phyloP scores from a whole-genome alignment of 2,797 vertebrate genomes.

The Poecilia gillii region DNA sequence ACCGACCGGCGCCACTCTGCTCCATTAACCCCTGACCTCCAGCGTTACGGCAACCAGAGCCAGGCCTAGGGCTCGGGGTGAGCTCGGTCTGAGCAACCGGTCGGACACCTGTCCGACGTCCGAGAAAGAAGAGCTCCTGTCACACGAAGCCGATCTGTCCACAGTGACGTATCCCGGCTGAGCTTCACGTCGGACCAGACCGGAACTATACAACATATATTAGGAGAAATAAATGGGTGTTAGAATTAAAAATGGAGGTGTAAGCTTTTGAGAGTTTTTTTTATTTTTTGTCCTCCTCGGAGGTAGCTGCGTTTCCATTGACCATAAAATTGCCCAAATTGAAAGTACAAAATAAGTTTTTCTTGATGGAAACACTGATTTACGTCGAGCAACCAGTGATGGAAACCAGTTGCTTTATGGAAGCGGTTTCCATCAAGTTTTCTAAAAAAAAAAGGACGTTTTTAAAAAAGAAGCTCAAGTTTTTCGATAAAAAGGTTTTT shows the following conservation, averaged over 20 bases:
- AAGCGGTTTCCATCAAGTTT: no score
- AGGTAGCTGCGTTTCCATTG: neutral
- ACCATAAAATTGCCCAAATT: no score
- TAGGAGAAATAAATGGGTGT: neutral
- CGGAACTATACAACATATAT: neutral
- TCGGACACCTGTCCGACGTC: constrained; percentile 76
- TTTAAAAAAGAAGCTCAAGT: no score
- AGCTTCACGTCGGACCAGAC: constrained; percentile 6
- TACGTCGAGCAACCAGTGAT: no score
- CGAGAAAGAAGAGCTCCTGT: constrained; percentile 43
- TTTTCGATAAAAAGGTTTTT: no score
- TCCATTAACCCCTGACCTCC: constrained; percentile 86
- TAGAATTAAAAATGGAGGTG: neutral
- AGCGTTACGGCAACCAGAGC: constrained; percentile 68
- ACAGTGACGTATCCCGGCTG: constrained; percentile 39
- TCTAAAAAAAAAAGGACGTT: no score
- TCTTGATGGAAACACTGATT: no score
- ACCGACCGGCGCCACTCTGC: constrained; percentile 77
- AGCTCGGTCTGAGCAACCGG: constrained; percentile 55
- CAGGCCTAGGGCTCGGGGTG: constrained; percentile 67
- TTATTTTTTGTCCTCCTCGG: neutral
- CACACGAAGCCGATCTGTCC: constrained; percentile 48
- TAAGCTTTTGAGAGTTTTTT: neutral
- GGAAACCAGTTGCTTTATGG: no score
- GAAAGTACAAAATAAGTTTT: no score